These are phyloP conservation scores for Euproctis similis DNA, from an alignment of 2,888 invertebrate species.

Conservation along the genomic window DNA sequence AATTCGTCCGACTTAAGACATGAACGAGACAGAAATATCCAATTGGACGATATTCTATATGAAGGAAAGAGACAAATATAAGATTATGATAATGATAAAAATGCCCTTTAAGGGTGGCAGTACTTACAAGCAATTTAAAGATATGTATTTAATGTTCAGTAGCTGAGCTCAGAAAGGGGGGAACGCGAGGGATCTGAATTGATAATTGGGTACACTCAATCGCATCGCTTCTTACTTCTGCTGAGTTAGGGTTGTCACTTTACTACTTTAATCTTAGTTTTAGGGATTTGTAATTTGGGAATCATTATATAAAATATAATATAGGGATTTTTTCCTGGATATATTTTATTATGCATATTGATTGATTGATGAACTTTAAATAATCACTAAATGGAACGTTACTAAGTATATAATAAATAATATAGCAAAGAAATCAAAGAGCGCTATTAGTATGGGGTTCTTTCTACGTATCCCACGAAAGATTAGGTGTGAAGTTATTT, in stretches of 20 bases:
- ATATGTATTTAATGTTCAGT: slow-evolving; percentile 70
- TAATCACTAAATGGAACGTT: no score
- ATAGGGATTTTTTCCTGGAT: no score
- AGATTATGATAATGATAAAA: slow-evolving; percentile 72
- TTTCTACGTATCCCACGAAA: no score
- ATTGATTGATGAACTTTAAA: no score
- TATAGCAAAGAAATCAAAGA: no score
- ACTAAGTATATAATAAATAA: no score
- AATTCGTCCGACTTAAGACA: slow-evolving; percentile 43
- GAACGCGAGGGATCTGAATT: slow-evolving; percentile 55
- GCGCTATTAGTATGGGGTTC: no score
- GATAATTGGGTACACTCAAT: slow-evolving; percentile 61
- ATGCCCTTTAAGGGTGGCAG: slow-evolving; percentile 64
- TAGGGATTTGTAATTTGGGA: no score
- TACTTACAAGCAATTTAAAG: slow-evolving; percentile 72
- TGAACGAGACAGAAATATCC: slow-evolving; percentile 29
- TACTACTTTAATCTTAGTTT: no score
- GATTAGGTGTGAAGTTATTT: no score
- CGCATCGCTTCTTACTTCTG: slow-evolving; percentile 27
- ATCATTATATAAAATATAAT: no score
- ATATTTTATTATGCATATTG: no score
- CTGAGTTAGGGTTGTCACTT: slow-evolving; percentile 16
- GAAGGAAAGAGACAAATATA: slow-evolving; percentile 39
- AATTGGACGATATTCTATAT: slow-evolving; percentile 11
- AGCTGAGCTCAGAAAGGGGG: slow-evolving; percentile 32